phyloP scores from a whole-genome alignment of 2,797 vertebrate species.

The Galago senegalensis region DNA sequence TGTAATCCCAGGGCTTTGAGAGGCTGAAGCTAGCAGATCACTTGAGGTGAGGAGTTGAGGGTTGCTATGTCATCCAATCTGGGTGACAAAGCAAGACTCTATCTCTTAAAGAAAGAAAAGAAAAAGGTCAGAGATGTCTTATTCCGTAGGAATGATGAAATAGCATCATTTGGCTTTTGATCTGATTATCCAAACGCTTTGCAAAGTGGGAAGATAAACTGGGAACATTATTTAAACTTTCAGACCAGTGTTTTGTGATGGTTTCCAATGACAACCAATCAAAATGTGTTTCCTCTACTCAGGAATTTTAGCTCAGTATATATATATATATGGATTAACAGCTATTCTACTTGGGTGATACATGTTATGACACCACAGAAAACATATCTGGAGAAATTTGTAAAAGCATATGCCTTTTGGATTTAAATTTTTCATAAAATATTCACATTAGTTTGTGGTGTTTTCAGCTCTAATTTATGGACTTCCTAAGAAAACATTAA shows the following conservation, averaged over 20 bases:
- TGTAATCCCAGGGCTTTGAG: neutral
- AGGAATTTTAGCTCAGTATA: neutral
- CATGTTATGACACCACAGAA: neutral
- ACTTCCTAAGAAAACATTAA: neutral
- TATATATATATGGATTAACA: neutral
- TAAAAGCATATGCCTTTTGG: neutral
- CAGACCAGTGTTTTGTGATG: neutral
- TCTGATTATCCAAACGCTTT: neutral
- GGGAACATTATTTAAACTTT: slow-evolving; percentile 43
- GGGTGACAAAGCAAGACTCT: neutral
- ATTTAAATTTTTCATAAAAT: slow-evolving; percentile 53
- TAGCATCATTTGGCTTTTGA: slow-evolving; percentile 22
- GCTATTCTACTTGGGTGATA: neutral
- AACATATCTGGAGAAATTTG: neutral
- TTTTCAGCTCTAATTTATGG: slow-evolving; percentile 6
- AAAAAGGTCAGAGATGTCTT: slow-evolving; percentile 8
- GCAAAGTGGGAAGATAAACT: slow-evolving; percentile 59
- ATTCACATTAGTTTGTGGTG: neutral
- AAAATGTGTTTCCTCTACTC: neutral
- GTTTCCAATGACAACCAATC: neutral
- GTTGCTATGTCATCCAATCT: neutral
- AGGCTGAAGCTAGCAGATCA: neutral
- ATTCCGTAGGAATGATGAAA: slow-evolving; percentile 7
- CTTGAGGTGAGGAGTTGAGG: neutral
- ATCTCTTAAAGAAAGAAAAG: neutral